These are phyloP conservation scores for Iguana delicatissima DNA, from an alignment of 2,797 vertebrate genomes.

Conservation along the genomic window DNA sequence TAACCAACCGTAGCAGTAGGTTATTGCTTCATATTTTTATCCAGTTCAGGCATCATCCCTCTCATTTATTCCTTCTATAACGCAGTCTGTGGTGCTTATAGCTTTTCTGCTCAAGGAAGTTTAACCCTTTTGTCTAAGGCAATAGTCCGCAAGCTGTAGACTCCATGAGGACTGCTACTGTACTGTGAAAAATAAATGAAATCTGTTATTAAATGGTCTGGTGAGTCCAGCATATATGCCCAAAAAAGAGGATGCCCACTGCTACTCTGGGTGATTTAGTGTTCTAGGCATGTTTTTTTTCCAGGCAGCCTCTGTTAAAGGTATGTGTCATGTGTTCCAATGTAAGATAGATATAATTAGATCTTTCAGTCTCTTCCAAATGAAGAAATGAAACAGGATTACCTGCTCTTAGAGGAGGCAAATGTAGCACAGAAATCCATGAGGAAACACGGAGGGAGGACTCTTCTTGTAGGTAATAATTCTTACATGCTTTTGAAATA, in stretches of 20 bases:
- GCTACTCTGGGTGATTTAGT: slow-evolving; percentile 1
- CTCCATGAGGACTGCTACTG: not conserved
- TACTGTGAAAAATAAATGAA: not conserved
- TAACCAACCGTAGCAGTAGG: not conserved
- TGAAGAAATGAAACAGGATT: not conserved
- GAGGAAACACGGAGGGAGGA: not conserved
- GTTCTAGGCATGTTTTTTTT: not conserved
- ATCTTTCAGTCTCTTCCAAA: not conserved
- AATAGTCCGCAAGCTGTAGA: not conserved
- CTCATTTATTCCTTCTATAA: not conserved
- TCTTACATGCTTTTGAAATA: not conserved
- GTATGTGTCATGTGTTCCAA: not conserved
- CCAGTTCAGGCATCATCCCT: not conserved
- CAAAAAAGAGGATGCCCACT: not conserved
- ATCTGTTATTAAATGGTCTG: not conserved
- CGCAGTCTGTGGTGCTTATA: not conserved
- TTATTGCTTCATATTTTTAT: slow-evolving; percentile 33
- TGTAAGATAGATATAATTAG: not conserved
- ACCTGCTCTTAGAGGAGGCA: not conserved
- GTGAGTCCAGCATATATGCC: not conserved
- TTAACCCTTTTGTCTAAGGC: slow-evolving; percentile 6
- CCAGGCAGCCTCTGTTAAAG: not conserved
- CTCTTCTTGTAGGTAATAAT: not conserved
- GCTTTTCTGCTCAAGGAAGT: slow-evolving; percentile 4
- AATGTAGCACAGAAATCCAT: not conserved